Evolutionary conservation across 2,797 vertebrate genomes (phyloP).

Genomic region (Coregonus sp.): DNA sequence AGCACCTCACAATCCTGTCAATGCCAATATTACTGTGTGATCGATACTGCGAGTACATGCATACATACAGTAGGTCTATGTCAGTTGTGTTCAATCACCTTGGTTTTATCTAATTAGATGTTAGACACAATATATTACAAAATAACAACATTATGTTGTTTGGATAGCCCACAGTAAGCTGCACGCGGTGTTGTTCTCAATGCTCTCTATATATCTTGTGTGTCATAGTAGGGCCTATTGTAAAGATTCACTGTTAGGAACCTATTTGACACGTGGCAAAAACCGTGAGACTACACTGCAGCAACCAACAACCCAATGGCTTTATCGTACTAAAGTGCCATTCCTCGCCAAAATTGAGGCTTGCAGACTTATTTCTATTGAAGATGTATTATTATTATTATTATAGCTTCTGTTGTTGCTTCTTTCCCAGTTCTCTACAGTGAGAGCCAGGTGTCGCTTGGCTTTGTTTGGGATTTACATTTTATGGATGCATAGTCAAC

Average conservation of each 20-base stretch:
- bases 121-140: conserved; percentile 1
- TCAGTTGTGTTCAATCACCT: neutral
- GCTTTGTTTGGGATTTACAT: neutral
- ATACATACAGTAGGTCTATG: neutral
- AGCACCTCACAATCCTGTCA: neutral
- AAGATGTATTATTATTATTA: too few relatives aligned
- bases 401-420: too few relatives aligned
- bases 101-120: neutral
- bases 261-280: conserved; percentile 10
- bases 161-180: neutral
- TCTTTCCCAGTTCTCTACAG: neutral
- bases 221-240: neutral
- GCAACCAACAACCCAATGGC: neutral
- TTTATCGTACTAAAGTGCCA: too few relatives aligned
- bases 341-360: too few relatives aligned
- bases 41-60: neutral
- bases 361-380: too few relatives aligned
- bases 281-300: neutral
- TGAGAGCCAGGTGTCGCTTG: neutral
- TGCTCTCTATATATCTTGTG: neutral
- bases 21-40: too few relatives aligned
- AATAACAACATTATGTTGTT: neutral
- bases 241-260: too few relatives aligned
- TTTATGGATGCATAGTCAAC: conserved; percentile 12
- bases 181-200: neutral